Conservation (phyloP, 2,888 invertebrate species). For the Rhingia rostrata region DNA sequence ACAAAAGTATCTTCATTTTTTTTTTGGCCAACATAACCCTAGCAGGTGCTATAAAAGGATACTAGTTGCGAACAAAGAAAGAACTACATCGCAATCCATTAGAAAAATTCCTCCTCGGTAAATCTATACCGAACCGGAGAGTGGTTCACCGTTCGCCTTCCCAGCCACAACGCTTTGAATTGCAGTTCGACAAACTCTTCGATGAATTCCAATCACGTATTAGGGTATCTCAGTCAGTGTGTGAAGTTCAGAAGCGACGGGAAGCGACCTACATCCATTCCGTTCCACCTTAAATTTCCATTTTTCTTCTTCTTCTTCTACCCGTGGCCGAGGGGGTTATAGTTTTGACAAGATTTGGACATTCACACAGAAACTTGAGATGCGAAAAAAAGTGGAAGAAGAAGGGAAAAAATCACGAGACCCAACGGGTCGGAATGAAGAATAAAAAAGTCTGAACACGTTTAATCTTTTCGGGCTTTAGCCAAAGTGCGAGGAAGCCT, state of each 20-base stretch:
- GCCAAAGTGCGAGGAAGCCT: slow-evolving; percentile 55
- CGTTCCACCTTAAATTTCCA: slow-evolving; percentile 50
- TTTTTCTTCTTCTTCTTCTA: slow-evolving; percentile 21
- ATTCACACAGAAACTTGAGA: slow-evolving; percentile 47
- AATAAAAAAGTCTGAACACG: slow-evolving; percentile 70
- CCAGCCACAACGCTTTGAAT: background rate
- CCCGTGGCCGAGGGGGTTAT: background rate
- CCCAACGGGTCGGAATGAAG: slow-evolving; percentile 1
- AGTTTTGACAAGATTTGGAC: slow-evolving; percentile 63
- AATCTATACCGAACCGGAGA: slow-evolving; percentile 1
- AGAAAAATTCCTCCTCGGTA: slow-evolving; percentile 30
- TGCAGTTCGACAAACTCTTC: slow-evolving; percentile 59
- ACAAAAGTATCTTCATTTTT: slow-evolving; percentile 45
- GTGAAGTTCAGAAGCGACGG: slow-evolving; percentile 65
- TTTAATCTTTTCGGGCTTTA: slow-evolving; percentile 56
- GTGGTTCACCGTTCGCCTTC: background rate
- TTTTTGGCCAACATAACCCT: slow-evolving; percentile 17
- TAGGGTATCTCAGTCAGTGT: slow-evolving; percentile 69
- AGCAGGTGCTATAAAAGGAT: slow-evolving; percentile 41
- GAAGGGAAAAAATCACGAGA: background rate
- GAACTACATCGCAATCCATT: slow-evolving; percentile 40
- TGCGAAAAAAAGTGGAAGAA: background rate
- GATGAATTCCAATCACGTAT: slow-evolving; percentile 70
- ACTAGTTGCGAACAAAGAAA: slow-evolving; percentile 24
- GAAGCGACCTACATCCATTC: slow-evolving; percentile 64